Conservation (phyloP, 1,140 invertebrate genomes). For the Tetramorium simillimum region DNA sequence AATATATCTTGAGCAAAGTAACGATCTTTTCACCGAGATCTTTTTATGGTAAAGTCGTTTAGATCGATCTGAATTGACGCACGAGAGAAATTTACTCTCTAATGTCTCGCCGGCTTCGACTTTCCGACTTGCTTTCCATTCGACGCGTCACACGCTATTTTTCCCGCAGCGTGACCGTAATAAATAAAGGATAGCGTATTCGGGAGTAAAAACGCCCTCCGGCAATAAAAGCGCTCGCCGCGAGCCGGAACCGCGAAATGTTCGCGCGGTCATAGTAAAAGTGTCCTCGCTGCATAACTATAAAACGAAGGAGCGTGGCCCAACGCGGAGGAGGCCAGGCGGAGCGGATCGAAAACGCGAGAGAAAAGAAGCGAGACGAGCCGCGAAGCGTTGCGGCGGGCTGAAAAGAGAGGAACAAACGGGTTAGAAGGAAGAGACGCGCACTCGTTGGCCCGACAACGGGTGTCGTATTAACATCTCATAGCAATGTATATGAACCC, state of each 20-base stretch:
- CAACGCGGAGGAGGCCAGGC: neutral
- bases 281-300: conserved; percentile 81
- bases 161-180: conserved; percentile 36
- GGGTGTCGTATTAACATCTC: conserved; percentile 78
- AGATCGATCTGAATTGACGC: neutral
- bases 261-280: conserved; percentile 77
- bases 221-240: conserved; percentile 76
- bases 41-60: neutral
- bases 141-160: neutral
- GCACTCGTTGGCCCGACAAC: conserved; percentile 53
- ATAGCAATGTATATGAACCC: conserved; percentile 71
- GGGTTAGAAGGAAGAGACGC: conserved; percentile 39
- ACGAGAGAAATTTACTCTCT: neutral
- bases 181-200: conserved; percentile 71
- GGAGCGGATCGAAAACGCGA: conserved; percentile 42
- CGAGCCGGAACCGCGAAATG: conserved; percentile 72
- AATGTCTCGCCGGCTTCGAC: conserved; percentile 8
- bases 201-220: conserved; percentile 68
- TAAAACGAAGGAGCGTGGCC: conserved; percentile 79
- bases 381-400: neutral
- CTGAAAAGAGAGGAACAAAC: neutral
- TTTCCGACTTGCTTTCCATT: neutral
- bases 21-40: neutral
- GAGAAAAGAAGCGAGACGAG: conserved; percentile 54
- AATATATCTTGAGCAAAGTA: neutral